These are phyloP conservation scores for Trichacis sp. DNA, from an alignment of 2,888 invertebrate genomes.

Conservation along the genomic window DNA sequence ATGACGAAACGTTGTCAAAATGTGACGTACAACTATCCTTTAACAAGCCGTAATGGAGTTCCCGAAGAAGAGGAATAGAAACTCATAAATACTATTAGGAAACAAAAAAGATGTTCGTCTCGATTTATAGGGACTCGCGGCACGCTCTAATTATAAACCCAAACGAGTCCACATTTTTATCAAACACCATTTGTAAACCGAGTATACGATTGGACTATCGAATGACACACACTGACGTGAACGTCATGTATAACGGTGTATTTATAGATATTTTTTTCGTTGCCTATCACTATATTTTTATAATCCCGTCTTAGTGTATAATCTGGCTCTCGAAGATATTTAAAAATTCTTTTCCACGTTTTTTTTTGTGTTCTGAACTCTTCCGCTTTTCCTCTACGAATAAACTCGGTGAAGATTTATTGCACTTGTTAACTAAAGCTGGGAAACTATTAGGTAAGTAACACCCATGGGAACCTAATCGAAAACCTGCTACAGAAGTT, in stretches of 20 bases:
- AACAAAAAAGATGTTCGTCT: neutral
- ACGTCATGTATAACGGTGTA: neutral
- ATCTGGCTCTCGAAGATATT: too few species aligned
- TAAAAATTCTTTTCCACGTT: too few species aligned
- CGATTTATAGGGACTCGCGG: neutral
- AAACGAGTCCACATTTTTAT: conserved; percentile 1
- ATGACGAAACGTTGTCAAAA: too few species aligned
- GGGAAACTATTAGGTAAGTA: conserved; percentile 42
- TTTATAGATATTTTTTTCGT: neutral
- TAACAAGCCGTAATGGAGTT: too few species aligned
- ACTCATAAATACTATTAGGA: too few species aligned
- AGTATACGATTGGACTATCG: neutral
- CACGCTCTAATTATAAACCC: neutral
- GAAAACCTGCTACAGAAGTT: conserved; percentile 35
- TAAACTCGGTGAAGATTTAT: too few species aligned
- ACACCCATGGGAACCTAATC: conserved; percentile 50
- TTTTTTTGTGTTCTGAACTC: neutral
- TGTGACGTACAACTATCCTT: too few species aligned
- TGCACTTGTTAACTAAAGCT: conserved; percentile 7
- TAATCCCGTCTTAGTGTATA: neutral
- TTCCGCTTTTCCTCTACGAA: neutral
- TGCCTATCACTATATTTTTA: neutral
- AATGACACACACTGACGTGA: neutral
- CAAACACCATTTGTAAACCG: neutral
- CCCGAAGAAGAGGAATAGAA: too few species aligned